Evolutionary conservation across 2,888 invertebrate genomes (phyloP), one percentile per base, ranked within the genome.

Genomic region (Gisinianus flammeolus): DNA sequence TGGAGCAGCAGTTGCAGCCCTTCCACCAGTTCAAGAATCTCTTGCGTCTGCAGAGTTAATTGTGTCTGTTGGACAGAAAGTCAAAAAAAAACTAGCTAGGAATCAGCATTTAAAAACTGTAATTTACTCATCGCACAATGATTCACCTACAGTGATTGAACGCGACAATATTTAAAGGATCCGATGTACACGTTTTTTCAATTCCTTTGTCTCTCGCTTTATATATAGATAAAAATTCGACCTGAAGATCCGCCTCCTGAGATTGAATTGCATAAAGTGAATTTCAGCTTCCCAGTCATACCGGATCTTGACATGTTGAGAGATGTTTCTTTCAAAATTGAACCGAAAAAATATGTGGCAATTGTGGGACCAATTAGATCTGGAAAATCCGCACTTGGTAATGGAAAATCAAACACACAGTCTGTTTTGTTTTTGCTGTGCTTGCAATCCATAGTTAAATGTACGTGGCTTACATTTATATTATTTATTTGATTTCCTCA

Each of bases 261-360:
- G 0, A 52, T 70, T 52, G 12, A 10, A 3, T 28, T 73, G 0
- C n/a, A 62, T 19, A 66, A 74, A 56, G 54, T 78, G 5, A 58
- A 16, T 4, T 74, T 68, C 64, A 52, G 31, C 16, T 72, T 72
- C 26, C 73, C 73, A 0, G n/a, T 28, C 26, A 0, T 44, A n/a
- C 66, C 16, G 10, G 58, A 78, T 31, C 16, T 73, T 1, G 19
- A 62, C n/a, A 56, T 73, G 0, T 35, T 82, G 22, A 31, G 62
- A 24, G 69, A 62, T 8, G 67, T 82, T 3, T 76, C 64, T 22
- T 26, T 82, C 22, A 76, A 71, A 19, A 79, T 82, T n/a, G 31
- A 56, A 10, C 67, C 80, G 19, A 33, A 73, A 22, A 68, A 76
- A 19, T 82, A 77, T 67, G 72, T 81, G 0, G 82, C 82, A 2